Conservation (phyloP, 1,140 invertebrate genomes). For the Lerema accius region DNA sequence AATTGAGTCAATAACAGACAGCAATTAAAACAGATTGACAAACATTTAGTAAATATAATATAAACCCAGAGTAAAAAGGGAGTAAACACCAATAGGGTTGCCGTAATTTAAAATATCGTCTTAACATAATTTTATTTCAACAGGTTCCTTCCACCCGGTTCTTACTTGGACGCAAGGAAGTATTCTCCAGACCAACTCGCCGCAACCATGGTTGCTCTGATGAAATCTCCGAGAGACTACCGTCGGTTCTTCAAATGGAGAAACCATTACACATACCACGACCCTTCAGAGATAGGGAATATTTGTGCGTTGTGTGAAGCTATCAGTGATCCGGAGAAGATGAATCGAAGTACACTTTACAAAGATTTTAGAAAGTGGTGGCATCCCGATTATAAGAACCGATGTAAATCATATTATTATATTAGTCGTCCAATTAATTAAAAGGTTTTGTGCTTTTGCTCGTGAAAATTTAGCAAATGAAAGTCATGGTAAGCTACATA, state of each 20-base stretch:
- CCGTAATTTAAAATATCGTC: no score
- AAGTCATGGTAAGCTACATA: no score
- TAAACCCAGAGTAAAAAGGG: no score
- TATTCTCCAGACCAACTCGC: constrained; percentile 45
- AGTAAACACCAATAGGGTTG: no score
- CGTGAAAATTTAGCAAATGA: no score
- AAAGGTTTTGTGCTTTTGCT: no score
- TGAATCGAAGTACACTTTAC: constrained; percentile 47
- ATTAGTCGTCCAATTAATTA: no score
- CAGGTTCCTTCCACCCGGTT: constrained; percentile 70
- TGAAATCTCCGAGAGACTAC: constrained; percentile 48
- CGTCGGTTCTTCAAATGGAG: constrained; percentile 64
- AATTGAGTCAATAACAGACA: no score
- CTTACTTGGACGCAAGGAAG: constrained; percentile 57
- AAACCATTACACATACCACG: constrained; percentile 50
- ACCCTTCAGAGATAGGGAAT: constrained; percentile 47
- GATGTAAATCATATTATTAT: no score
- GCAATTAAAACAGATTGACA: no score
- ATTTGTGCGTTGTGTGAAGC: constrained; percentile 61
- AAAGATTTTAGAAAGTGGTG: constrained; percentile 63
- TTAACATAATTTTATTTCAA: constrained; percentile 19
- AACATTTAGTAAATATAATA: no score
- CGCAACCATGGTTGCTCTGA: constrained; percentile 43
- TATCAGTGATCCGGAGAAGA: constrained; percentile 48
- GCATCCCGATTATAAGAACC: constrained; percentile 50